Evolutionary conservation across 1,140 invertebrate species (phyloP).

Genomic region (Laupala kohalensis): DNA sequence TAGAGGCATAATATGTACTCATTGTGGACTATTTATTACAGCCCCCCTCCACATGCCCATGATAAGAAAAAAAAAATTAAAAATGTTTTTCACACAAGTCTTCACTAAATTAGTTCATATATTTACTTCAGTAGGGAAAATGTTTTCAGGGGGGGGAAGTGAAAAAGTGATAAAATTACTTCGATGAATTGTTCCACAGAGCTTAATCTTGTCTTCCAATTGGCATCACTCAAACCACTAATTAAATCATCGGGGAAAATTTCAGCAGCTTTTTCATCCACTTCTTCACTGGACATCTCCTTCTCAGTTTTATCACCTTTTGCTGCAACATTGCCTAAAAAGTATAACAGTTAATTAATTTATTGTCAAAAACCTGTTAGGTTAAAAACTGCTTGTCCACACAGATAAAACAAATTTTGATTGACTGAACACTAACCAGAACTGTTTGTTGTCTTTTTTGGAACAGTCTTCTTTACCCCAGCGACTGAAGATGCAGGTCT

Average conservation of each 20-base stretch:
- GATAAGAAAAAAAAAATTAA: no score
- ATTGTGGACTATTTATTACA: no score
- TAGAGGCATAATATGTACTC: no score
- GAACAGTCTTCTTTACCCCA: slow-evolving; percentile 9
- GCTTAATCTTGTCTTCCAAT: slow-evolving; percentile 76
- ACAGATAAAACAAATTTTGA: not conserved
- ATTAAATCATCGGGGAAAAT: slow-evolving; percentile 47
- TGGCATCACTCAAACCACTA: slow-evolving; percentile 55
- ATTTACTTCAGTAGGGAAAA: no score
- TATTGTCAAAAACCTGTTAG: not conserved
- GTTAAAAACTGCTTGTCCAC: not conserved
- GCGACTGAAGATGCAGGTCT: slow-evolving; percentile 32
- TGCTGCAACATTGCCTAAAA: slow-evolving; percentile 15
- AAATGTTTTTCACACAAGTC: no score
- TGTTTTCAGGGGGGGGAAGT: no score
- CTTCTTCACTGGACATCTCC: slow-evolving; percentile 50
- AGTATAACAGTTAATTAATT: not conserved
- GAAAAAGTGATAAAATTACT: no score
- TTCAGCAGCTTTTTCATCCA: slow-evolving; percentile 50
- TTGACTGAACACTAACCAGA: not conserved
- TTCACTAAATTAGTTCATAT: no score
- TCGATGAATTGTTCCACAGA: slow-evolving; percentile 59
- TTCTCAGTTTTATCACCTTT: slow-evolving; percentile 24
- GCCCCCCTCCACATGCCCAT: no score
- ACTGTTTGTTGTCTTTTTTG: slow-evolving; percentile 11